A percentile compares a stretch with the other conserved stretches of the same genome.
Conservation (phyloP, 1,140 invertebrate genomes). For the Bombus soroeensis region DNA sequence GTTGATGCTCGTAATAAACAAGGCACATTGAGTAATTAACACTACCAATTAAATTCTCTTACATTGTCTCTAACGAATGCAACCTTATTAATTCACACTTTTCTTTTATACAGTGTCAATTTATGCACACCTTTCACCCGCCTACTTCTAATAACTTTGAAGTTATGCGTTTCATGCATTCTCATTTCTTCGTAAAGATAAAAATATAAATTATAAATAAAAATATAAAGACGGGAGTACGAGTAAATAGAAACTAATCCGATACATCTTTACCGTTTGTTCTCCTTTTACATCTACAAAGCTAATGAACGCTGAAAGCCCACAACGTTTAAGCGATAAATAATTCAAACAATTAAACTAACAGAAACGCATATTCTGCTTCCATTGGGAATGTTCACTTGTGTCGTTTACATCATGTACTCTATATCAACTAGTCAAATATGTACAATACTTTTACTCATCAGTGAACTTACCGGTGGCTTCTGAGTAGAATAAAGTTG, state of each 20-base stretch:
- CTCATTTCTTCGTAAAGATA: background rate
- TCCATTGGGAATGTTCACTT: background rate
- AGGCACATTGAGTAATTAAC: background rate
- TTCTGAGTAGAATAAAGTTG: background rate
- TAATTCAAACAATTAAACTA: background rate
- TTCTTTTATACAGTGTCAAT: background rate
- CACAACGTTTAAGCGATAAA: background rate
- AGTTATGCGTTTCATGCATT: background rate
- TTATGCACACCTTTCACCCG: conserved; percentile 5
- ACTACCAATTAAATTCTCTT: background rate
- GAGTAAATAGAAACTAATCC: too few relatives aligned
- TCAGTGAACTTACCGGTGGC: conserved; percentile 4
- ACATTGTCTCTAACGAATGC: background rate
- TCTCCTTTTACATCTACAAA: background rate
- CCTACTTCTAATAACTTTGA: background rate
- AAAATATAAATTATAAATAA: too few relatives aligned
- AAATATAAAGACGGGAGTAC: too few relatives aligned
- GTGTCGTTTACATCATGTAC: background rate
- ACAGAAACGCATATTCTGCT: background rate
- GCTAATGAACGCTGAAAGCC: too few relatives aligned
- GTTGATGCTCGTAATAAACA: background rate
- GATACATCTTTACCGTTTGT: background rate
- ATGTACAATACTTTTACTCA: background rate
- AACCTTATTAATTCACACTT: background rate
- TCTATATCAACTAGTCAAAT: too few relatives aligned